Evolutionary conservation across 2,797 vertebrate genomes (phyloP).

Genomic region (Pygocentrus nattereri): DNA sequence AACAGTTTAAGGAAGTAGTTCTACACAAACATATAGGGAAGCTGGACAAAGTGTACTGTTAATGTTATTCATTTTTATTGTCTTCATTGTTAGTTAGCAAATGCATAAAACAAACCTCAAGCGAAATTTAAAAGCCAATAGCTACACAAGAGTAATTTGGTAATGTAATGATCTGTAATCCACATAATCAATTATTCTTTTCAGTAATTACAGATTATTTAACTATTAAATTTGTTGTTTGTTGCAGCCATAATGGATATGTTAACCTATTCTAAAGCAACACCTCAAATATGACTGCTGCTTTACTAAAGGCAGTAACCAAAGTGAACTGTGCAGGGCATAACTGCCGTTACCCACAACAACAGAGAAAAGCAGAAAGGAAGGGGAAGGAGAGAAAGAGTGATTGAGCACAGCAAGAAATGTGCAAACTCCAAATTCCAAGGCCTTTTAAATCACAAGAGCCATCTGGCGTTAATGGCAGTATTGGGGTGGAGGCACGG

Average conservation of each 20-base stretch:
- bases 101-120: too few species aligned
- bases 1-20: too few species aligned
- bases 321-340: not conserved
- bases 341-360: conserved; percentile 10
- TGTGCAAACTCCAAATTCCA: not conserved
- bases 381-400: not conserved
- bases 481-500: not conserved
- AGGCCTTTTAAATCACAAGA: conserved; percentile 10
- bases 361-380: not conserved
- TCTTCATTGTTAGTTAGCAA: too few species aligned
- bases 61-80: too few species aligned
- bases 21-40: too few species aligned
- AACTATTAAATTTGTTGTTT: too few species aligned
- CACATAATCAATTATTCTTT: too few species aligned
- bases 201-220: too few species aligned
- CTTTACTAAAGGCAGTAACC: not conserved
- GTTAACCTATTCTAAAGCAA: not conserved
- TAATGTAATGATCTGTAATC: too few species aligned
- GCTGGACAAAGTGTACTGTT: too few species aligned
- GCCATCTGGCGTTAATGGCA: conserved; percentile 16
- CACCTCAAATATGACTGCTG: not conserved
- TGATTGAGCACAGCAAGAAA: conserved; percentile 15
- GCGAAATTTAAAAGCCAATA: too few species aligned
- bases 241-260: not conserved
- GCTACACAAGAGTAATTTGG: too few species aligned